Evolutionary conservation across 1,140 invertebrate species (phyloP).

Genomic region (Camponotus floridanus): DNA sequence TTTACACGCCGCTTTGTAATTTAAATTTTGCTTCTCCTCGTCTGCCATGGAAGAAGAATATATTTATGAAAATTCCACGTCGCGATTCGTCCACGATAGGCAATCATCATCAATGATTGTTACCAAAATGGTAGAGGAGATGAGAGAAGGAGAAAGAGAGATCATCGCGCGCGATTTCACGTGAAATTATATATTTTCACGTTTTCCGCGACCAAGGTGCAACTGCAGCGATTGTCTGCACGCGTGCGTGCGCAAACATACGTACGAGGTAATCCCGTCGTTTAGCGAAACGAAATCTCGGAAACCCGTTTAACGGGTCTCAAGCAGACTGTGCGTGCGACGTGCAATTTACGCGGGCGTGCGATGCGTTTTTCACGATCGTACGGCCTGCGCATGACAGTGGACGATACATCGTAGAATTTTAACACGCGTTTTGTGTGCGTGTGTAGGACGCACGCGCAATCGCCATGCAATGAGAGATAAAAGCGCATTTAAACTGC

Average conservation of each 20-base stretch:
- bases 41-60: not conserved
- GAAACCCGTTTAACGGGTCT: slow-evolving; percentile 53
- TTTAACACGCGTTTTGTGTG: slow-evolving; percentile 17
- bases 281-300: slow-evolving; percentile 62
- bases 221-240: not conserved
- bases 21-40: slow-evolving; percentile 11
- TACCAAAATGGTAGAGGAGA: not conserved
- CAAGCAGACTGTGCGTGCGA: slow-evolving; percentile 14
- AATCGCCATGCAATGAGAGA: not conserved
- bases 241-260: slow-evolving; percentile 13
- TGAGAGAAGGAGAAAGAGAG: not conserved
- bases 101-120: no score
- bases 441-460: not conserved
- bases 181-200: slow-evolving; percentile 47
- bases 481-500: slow-evolving; percentile 2
- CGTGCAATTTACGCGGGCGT: slow-evolving; percentile 43
- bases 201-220: slow-evolving; percentile 2
- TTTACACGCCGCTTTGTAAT: slow-evolving; percentile 20
- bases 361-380: slow-evolving; percentile 50
- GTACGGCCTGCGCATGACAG: slow-evolving; percentile 19
- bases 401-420: not conserved
- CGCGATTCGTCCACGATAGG: not conserved
- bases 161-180: slow-evolving; percentile 17
- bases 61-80: slow-evolving; percentile 12
- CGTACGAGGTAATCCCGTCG: slow-evolving; percentile 32